Evolutionary conservation across 2,113 vertebrate genomes (phyloP), one percentile per base, ranked within the genome.

Genomic region (Mormyrus lacerda): DNA sequence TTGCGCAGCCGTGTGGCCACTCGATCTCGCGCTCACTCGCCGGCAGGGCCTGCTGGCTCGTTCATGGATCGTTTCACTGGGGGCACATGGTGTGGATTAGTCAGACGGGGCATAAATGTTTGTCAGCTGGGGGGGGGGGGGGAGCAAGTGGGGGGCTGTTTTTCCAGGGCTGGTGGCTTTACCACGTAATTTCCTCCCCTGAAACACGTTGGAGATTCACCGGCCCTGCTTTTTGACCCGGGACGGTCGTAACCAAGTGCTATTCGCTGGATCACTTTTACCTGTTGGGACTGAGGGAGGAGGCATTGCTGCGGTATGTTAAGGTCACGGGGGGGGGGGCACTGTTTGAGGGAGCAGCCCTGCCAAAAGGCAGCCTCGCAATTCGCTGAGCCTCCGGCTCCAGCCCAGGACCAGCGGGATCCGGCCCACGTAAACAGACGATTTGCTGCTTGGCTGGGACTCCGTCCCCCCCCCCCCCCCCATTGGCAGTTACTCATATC

Each of bases 101-200:
- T 73, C 88, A 88, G 90, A 90, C 90, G 90, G 88, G 91, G 88
- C 82, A 88, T 90, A 58, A 86, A 13, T 84, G 89, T 79, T 39
- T 58, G 76, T 44, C 84, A 6, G 76, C 45, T 58, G 15, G 69
- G 17, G 83, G 47, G 31, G 11, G 31, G 61, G 65, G 91, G 50
- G 45, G 21, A 39, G 31, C 48, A 61, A 17, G 69, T 87, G 50
- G 87, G 82, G 79, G 87, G 85, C 90, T 79, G 9, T 47, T 47
- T 39, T 90, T 53, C 47, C 88, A 39, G 87, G 87, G 88, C 83
- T 69, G 88, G 39, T 83, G 88, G 27, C 87, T 90, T 89, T 88
- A 51, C 88, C 85, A 1, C 42, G 58, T 90, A 91, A 91, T 90
- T 87, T 58, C 17, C 85, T 87, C 50, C 58, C 31, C 53, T 2